Base-by-base conservation (phyloP, 2,888 invertebrate species). In the Rhogogaster chlorosoma region DNA sequence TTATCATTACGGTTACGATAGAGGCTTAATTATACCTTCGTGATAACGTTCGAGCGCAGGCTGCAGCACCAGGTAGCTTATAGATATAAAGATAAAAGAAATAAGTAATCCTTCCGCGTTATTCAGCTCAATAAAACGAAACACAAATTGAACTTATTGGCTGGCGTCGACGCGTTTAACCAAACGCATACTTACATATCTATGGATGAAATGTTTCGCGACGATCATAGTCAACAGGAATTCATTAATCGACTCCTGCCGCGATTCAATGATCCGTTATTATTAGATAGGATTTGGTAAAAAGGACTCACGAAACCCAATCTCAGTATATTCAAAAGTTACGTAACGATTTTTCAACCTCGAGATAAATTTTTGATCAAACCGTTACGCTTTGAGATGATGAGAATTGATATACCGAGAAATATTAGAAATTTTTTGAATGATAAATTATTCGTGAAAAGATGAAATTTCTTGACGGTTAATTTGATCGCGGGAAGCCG, bases 21-120 rank as follows among this genome's bases (percentile, higher is more conserved):
- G 49, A 2, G 32, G 83, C 67, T 83, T 83, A 83, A 83, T 83
- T 83, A 61, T 67, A 83, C 83, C 83, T 83, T 83, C 67, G 45
- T 83, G 83, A 83, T 83, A 83, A 67, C 18, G 83, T 45, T 26
- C 32, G 29, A 80, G 57, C 22, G n/a, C 73, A 42, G 26, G 53
- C n/a, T n/a, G n/a, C 22, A 38, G 12, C 80, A 22, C 61, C n/a
- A 42, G 15, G 61, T 53, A 38, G 80, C 61, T 9, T 77, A 36
- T 15, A 57, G 29, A 80, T 38, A 42, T 22, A 0, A 45, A 42
- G 29, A 38, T 45, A 45, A 45, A 45, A n/a, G 26, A 26, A 38
- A 83, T 49, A 67, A 49, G 9, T 67, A 70, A 45, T 70, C 49
- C 83, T 67, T 45, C 70, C 83, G 22, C 22, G 49, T 15, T 45